Base-by-base conservation (phyloP, 2,888 invertebrate genomes). In the Hemicrepidius hirtus region DNA sequence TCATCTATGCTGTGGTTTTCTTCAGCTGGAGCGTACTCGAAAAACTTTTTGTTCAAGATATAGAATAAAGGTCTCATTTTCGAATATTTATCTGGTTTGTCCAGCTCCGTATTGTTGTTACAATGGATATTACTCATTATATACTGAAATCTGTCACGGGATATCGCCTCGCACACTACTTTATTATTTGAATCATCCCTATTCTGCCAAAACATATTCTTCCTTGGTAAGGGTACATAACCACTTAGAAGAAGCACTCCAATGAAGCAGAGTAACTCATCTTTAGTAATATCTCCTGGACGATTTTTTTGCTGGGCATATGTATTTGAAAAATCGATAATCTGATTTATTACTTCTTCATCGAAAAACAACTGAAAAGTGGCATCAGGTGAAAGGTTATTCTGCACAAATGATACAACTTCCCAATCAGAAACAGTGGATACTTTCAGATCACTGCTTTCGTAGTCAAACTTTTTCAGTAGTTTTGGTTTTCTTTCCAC, bases 1-100 rank as follows among this genome's bases (percentile, higher is more conserved):
- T 85, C 83, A 76, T 84, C 84, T 71, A 83, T 71, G 73, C 80
- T 78, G 68, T 80, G 24, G 24, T 79, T 66, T 75, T 82, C 77
- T 75, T 80, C 80, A 63, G 77, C 49, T 59, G 77, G 77, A 65
- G 79, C 75, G 77, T 77, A 73, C 65, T 78, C 24, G 16, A 77
- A 6, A 75, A 78, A 80, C 62, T 75, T 80, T 73, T 70, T 57
- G 71, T 81, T 82, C 40, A 82, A 70, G 37, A 68, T 20, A 10
- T 76, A 68, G 62, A 78, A 79, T 7, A 82, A 59, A 35, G 80
- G 80, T 5, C n/a, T n/a, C 79, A 76, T 9, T 80, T 76, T 77
- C 82, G 76, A 72, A 60, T 80, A 81, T 73, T 77, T 79, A 68
- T 82, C 81, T 32, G 68, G 49, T 65, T 63, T 53, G 20, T 70